Evolutionary conservation across 1,140 invertebrate species (phyloP).

Genomic region (Neodiprion virginianus): DNA sequence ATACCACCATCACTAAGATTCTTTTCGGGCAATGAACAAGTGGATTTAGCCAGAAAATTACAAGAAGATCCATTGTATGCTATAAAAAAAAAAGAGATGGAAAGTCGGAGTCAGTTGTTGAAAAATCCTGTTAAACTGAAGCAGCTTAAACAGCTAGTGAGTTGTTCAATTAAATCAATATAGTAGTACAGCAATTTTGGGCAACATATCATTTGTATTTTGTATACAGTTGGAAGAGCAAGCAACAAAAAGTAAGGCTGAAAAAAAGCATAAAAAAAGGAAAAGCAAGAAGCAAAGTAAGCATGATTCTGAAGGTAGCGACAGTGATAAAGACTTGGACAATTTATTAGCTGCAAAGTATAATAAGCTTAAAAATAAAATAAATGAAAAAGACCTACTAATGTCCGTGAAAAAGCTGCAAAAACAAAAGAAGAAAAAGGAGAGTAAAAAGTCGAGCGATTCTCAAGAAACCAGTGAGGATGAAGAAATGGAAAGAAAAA

Average conservation of each 20-base stretch:
- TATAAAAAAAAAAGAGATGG: constrained; percentile 86
- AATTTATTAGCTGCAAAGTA: constrained; percentile 52
- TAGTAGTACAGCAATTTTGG: neutral
- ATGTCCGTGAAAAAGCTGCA: constrained; percentile 50
- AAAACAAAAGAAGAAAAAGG: constrained; percentile 36
- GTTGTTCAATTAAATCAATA: constrained; percentile 54
- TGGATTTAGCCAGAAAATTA: constrained; percentile 82
- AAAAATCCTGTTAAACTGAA: constrained; percentile 92
- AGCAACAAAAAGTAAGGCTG: constrained; percentile 55
- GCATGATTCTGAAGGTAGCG: constrained; percentile 51
- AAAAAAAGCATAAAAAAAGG: constrained; percentile 47
- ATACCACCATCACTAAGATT: constrained; percentile 78
- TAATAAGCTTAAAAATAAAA: constrained; percentile 53
- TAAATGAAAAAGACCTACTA: constrained; percentile 47
- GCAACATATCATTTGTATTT: neutral
- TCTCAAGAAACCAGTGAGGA: constrained; percentile 26
- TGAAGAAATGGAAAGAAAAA: constrained; percentile 27
- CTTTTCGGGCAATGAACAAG: constrained; percentile 70
- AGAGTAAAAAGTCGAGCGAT: constrained; percentile 20
- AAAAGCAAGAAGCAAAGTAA: constrained; percentile 66
- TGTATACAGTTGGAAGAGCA: constrained; percentile 46
- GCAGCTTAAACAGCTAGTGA: constrained; percentile 79
- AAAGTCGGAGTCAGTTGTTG: constrained; percentile 78
- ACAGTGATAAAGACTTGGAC: constrained; percentile 52
- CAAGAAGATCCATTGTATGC: constrained; percentile 89